Conservation (phyloP, 2,113 vertebrate species). For the Chamaetylas fuelleborni region DNA sequence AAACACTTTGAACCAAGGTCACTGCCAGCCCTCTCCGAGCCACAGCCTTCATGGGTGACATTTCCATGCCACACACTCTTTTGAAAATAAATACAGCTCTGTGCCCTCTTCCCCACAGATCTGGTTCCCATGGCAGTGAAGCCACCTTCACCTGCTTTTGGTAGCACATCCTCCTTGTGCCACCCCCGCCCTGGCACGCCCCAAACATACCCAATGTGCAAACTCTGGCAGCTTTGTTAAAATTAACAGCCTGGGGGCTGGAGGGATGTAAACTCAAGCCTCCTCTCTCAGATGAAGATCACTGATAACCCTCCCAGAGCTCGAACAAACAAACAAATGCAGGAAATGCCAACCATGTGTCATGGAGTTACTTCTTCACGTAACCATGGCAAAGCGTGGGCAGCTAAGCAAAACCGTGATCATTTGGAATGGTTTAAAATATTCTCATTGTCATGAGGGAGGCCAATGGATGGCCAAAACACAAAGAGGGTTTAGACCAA, state of each 20-base stretch:
- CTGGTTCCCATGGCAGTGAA: slow-evolving; percentile 68
- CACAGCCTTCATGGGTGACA: not conserved
- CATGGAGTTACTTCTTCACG: slow-evolving; percentile 56
- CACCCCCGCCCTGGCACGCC: slow-evolving; percentile 61
- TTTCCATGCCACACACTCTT: not conserved
- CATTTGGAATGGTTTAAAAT: not conserved
- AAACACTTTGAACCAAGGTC: not conserved
- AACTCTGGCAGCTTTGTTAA: slow-evolving; percentile 50
- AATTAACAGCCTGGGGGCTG: slow-evolving; percentile 56
- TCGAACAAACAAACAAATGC: slow-evolving; percentile 61
- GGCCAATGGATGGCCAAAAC: not conserved
- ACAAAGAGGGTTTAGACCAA: not conserved
- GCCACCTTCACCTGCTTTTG: slow-evolving; percentile 69
- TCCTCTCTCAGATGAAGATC: slow-evolving; percentile 64
- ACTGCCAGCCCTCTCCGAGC: not conserved
- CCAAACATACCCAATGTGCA: not conserved
- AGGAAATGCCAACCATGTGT: slow-evolving; percentile 73
- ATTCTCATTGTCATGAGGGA: not conserved
- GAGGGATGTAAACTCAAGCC: slow-evolving; percentile 47
- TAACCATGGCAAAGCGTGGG: slow-evolving; percentile 57
- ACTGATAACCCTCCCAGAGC: slow-evolving; percentile 31
- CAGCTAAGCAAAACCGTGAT: not conserved
- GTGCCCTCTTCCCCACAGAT: not conserved
- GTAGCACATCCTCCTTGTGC: not conserved
- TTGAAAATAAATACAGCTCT: not conserved